Conservation (phyloP, 2,797 vertebrate species). For the Thaleichthys pacificus region DNA sequence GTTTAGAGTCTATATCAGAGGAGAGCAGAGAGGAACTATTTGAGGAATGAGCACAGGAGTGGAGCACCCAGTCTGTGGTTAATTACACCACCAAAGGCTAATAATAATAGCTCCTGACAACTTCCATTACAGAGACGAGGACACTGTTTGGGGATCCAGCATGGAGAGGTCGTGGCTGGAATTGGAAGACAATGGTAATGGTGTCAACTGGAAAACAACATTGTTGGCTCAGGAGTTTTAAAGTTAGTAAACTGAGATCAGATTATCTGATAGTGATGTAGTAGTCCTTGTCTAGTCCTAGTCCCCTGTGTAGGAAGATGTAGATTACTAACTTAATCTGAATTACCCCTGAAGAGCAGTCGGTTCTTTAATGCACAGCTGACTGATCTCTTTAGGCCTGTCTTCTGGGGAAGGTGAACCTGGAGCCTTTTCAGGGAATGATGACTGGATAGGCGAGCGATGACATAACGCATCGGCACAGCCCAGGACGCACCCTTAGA, state of each 20-base stretch:
- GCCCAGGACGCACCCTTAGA: too few species aligned
- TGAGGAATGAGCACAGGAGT: constrained; percentile 17
- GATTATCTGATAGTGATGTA: not conserved
- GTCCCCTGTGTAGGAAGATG: not conserved
- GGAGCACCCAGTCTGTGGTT: constrained; percentile 22
- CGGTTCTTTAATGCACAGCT: too few species aligned
- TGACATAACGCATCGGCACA: not conserved
- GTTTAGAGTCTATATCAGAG: not conserved
- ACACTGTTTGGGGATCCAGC: constrained; percentile 11
- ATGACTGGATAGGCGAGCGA: not conserved
- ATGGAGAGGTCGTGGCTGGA: not conserved
- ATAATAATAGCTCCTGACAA: constrained; percentile 22
- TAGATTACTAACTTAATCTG: not conserved
- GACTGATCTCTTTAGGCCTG: not conserved
- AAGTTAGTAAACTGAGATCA: constrained; percentile 28
- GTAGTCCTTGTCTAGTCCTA: not conserved
- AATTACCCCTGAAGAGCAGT: too few species aligned
- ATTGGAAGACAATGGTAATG: constrained; percentile 18
- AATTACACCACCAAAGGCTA: constrained; percentile 6
- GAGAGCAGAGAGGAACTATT: not conserved
- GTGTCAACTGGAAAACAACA: not conserved
- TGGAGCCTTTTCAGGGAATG: not conserved
- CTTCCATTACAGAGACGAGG: constrained; percentile 21
- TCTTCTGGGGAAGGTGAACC: not conserved
- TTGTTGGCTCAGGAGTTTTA: not conserved